Conservation (phyloP, 2,888 invertebrate genomes). For the Tetragnatha montana region DNA sequence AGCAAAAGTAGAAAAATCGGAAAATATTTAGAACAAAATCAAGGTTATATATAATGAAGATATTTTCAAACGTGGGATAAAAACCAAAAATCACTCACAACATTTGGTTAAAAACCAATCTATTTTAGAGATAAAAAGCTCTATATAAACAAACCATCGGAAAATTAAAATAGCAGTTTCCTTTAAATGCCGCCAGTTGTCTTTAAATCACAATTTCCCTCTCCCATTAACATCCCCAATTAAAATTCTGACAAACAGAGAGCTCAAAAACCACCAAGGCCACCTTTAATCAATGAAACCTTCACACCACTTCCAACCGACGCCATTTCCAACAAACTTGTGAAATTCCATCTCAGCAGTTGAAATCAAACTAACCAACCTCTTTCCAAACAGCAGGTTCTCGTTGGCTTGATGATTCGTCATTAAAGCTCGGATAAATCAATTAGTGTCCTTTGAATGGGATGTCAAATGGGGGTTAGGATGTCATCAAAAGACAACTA, state of each 20-base stretch:
- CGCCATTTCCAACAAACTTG: background rate
- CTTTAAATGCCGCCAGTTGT: background rate
- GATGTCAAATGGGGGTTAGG: slow-evolving; percentile 2
- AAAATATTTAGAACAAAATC: no score
- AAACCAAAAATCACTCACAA: no score
- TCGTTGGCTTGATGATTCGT: background rate
- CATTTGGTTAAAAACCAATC: background rate
- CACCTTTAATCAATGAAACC: background rate
- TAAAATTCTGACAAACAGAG: background rate
- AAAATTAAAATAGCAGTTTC: background rate
- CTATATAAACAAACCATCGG: background rate
- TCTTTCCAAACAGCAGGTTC: background rate
- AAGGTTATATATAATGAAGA: no score
- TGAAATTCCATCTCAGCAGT: background rate
- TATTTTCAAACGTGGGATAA: no score
- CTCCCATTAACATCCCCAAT: background rate
- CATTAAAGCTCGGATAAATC: background rate
- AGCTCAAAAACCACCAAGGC: background rate
- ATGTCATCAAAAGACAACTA: slow-evolving; percentile 4
- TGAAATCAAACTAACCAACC: background rate
- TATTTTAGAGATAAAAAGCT: background rate
- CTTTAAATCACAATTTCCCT: background rate
- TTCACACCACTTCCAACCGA: background rate
- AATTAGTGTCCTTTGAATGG: background rate
- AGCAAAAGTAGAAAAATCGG: no score